A percentile compares a stretch with the other conserved stretches of the same genome.
These are phyloP conservation scores for Volucella inanis DNA, from an alignment of 2,888 invertebrate species.

Conservation along the genomic window DNA sequence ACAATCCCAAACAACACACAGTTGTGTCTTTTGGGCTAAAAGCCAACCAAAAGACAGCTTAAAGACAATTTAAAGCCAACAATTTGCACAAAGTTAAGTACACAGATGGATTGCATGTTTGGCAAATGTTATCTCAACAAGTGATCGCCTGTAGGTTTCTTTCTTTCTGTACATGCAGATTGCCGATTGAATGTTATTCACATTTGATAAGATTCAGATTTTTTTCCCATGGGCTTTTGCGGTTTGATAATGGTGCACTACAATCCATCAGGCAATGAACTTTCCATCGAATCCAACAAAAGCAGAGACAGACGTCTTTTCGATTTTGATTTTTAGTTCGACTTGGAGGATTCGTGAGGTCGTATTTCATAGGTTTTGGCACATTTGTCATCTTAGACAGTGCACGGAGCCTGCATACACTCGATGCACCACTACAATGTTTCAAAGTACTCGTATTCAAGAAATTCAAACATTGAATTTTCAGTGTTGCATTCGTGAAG, in stretches of 20 bases:
- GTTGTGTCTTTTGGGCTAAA: constrained; percentile 33
- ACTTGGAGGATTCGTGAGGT: constrained; percentile 53
- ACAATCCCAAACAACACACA: constrained; percentile 12
- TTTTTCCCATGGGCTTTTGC: constrained; percentile 45
- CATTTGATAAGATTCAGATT: constrained; percentile 16
- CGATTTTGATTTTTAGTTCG: constrained; percentile 12
- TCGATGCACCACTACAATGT: constrained; percentile 21
- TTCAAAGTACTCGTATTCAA: constrained; percentile 42
- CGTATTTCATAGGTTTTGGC: constrained; percentile 54
- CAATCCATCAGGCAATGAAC: constrained; percentile 24
- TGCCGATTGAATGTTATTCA: constrained; percentile 18
- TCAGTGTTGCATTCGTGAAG: constrained; percentile 12
- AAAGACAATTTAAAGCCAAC: constrained; percentile 12
- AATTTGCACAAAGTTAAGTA: constrained; percentile 39
- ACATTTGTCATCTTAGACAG: constrained; percentile 69
- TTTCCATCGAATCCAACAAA: constrained; percentile 4
- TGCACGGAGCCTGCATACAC: constrained; percentile 48
- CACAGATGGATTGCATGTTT: constrained; percentile 52
- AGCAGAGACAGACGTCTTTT: background rate
- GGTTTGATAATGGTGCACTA: background rate
- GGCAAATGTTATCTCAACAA: constrained; percentile 43
- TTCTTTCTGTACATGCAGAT: background rate
- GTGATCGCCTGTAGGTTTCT: constrained; percentile 20
- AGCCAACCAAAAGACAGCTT: constrained; percentile 4
- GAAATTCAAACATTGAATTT: constrained; percentile 34